Base-by-base conservation (phyloP, 2,888 invertebrate genomes). In the Oscheius sp. region DNA sequence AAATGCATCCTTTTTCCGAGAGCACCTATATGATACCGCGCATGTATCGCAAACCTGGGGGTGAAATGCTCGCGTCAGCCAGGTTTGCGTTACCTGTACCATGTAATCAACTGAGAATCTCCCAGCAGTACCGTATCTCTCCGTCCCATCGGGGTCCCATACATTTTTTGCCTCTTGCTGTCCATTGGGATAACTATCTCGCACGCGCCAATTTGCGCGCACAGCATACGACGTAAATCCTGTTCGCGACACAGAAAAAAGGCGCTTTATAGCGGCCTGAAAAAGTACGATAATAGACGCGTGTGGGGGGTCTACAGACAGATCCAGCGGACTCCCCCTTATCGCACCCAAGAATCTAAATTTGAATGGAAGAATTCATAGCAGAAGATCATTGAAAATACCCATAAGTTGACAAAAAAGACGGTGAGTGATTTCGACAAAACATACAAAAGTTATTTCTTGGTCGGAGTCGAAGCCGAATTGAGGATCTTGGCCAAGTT, bases 401-500 rank as follows among this genome's bases (percentile, higher is more conserved):
- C 63, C 48, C 47, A 48, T 48, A 11, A 21, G 21, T 21, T 21
- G 37, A 63, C 29, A n/a, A 11, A 29, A 60, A 60, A 60, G 63
- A 42, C 42, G 42, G 42, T 5, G 42, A 21, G 21, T 21, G 42
- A 42, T 42, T 42, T 42, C 21, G 42, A 42, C 42, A 47, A 63
- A 50, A 47, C 11, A 62, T 62, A 48, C 47, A 62, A 10, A 50
- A 47, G 47, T 29, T 63, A 48, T 50, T 63, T 63, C 48, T 35
- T 60, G 11, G 63, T n/a, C 9, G 63, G n/a, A n/a, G n/a, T 37
- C n/a, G 63, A 50, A 48, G 63, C n/a, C 2, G 63, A 21, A 53
- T 53, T 60, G 57, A 83, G 76, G 48, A 84, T 82, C 32, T 78
- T 75, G 5, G 78, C 78, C 37, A 87, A 75, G 70, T 82, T 77